A percentile compares a stretch with the other conserved stretches of the same genome.
Conservation (phyloP, 2,888 invertebrate species). For the Lysandra coridon region DNA sequence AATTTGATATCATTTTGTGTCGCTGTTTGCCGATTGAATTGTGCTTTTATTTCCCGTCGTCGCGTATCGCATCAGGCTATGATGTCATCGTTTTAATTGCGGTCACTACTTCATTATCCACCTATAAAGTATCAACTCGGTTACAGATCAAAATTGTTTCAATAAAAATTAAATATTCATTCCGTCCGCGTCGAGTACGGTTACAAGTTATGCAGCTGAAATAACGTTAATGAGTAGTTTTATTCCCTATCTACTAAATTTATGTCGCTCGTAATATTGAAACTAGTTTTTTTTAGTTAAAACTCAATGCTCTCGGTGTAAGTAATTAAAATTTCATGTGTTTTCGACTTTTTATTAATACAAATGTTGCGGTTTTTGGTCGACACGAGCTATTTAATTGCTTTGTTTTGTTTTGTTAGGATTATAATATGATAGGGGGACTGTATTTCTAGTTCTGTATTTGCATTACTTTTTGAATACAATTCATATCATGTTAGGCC, state of each 20-base stretch:
- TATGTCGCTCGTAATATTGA: not conserved
- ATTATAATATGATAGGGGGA: not conserved
- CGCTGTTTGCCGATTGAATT: constrained; percentile 63
- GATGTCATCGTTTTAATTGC: constrained; percentile 77
- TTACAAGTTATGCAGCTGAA: constrained; percentile 10
- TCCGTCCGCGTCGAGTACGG: constrained; percentile 4
- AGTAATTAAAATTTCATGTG: not conserved
- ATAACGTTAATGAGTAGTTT: constrained; percentile 16
- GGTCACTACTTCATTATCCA: constrained; percentile 61
- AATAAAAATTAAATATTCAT: constrained; percentile 22
- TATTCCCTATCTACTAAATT: constrained; percentile 25
- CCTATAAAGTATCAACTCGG: constrained; percentile 19
- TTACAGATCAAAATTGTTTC: constrained; percentile 18
- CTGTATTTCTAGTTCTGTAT: not conserved
- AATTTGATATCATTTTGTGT: constrained; percentile 38
- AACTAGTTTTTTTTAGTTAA: constrained; percentile 1
- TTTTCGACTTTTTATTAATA: not conserved
- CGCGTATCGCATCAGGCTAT: constrained; percentile 59
- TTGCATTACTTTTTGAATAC: not conserved
- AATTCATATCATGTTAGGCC: not conserved
- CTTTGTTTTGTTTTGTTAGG: not conserved
- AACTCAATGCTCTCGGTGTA: not conserved
- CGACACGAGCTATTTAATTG: not conserved
- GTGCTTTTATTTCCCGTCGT: constrained; percentile 70
- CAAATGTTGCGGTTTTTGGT: not conserved